A percentile compares a stretch with the other conserved stretches of the same genome.
These are phyloP conservation scores for Phycodurus eques DNA, from an alignment of 2,113 vertebrate species.

Conservation along the genomic window DNA sequence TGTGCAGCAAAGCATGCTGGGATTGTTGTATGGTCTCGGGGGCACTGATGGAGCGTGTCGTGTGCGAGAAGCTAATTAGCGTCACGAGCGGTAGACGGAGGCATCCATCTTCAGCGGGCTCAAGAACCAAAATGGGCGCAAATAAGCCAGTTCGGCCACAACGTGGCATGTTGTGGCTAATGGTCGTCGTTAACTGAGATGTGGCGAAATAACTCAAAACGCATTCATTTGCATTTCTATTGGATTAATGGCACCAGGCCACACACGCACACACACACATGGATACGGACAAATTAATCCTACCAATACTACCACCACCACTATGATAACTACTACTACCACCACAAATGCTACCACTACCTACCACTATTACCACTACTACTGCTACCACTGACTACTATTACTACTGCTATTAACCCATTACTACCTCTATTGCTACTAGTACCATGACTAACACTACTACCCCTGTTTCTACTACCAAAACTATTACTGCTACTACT, in stretches of 20 bases:
- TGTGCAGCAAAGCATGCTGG: neutral
- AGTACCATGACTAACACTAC: too few species aligned
- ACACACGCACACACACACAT: too few species aligned
- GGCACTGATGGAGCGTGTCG: constrained; percentile 95
- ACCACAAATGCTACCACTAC: too few species aligned
- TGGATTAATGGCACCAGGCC: constrained; percentile 65
- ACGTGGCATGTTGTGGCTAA: constrained; percentile 87
- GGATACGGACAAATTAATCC: too few species aligned
- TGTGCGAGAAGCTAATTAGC: constrained; percentile 98
- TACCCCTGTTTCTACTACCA: too few species aligned
- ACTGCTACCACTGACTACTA: too few species aligned
- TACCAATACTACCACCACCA: too few species aligned
- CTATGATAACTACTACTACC: too few species aligned
- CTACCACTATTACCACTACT: too few species aligned
- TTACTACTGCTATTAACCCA: too few species aligned
- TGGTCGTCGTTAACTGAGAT: constrained; percentile 87
- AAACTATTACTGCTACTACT: too few species aligned
- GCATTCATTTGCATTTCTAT: constrained; percentile 80
- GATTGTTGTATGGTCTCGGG: neutral
- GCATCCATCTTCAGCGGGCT: constrained; percentile 93
- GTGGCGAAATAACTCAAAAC: constrained; percentile 84
- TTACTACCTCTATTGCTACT: too few species aligned
- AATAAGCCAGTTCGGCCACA: constrained; percentile 90
- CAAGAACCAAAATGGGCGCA: constrained; percentile 97
- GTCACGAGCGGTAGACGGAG: constrained; percentile 85